Conservation (phyloP, 2,797 vertebrate genomes). For the Phyllotis vaccarum region DNA sequence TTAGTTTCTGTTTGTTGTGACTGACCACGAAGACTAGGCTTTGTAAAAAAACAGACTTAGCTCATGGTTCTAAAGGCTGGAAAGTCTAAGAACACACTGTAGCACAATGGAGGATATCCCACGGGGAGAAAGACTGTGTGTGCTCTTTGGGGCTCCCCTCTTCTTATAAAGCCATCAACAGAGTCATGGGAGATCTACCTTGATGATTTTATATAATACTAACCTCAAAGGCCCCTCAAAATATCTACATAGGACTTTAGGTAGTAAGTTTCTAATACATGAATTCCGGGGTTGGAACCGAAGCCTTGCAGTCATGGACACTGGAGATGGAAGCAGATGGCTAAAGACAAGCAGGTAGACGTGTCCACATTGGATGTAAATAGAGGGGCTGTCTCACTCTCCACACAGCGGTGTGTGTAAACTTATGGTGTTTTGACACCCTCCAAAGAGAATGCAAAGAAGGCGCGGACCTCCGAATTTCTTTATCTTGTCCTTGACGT, state of each 20-base stretch:
- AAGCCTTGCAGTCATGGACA: background rate
- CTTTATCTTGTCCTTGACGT: background rate
- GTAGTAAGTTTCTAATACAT: background rate
- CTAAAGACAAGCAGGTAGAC: background rate
- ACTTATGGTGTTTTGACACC: background rate
- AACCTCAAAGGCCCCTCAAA: background rate
- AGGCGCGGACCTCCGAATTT: background rate
- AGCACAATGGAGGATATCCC: background rate
- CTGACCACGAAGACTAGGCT: background rate
- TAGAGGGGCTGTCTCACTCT: background rate
- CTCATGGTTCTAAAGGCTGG: background rate
- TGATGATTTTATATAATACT: background rate
- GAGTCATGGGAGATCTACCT: background rate
- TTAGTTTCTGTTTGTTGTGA: background rate
- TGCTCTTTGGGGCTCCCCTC: background rate
- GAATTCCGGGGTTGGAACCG: background rate
- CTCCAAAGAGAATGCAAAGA: constrained; percentile 11
- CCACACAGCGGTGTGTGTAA: accelerated
- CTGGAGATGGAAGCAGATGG: background rate
- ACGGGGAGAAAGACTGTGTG: background rate
- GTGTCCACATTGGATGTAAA: background rate
- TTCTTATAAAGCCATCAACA: background rate
- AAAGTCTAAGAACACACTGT: background rate
- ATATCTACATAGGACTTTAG: background rate
- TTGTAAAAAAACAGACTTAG: background rate